phyloP scores from a whole-genome alignment of 2,888 invertebrate species.

The Tetragnatha montana region DNA sequence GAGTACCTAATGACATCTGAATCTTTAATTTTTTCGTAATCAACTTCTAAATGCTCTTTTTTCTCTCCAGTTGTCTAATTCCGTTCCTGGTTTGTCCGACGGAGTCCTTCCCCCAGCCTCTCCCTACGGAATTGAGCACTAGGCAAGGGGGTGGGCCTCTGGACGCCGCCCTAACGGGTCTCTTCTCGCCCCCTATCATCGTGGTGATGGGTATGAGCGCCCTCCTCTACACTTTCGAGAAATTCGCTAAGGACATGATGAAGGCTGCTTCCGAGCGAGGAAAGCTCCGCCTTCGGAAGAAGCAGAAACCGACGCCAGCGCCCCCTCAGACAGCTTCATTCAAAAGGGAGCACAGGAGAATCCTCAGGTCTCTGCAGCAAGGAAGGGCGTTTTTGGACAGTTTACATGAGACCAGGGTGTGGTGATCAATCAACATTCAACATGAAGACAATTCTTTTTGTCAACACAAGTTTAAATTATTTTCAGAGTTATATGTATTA shows the following conservation, averaged over 20 bases:
- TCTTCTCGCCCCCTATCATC: conserved; percentile 57
- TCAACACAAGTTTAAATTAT: no score
- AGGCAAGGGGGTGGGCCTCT: conserved; percentile 24
- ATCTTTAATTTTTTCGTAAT: no score
- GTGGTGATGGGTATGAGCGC: conserved; percentile 48
- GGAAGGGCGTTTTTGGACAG: not conserved
- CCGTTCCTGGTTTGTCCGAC: not conserved
- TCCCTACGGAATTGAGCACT: not conserved
- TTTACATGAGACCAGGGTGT: no score
- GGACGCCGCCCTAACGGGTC: conserved; percentile 47
- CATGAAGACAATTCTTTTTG: no score
- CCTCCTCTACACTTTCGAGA: conserved; percentile 53
- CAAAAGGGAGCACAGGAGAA: conserved; percentile 13
- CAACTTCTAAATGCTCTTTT: no score
- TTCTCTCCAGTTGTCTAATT: not conserved
- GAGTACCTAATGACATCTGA: no score
- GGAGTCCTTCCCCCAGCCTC: not conserved
- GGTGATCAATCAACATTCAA: no score
- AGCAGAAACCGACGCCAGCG: conserved; percentile 8
- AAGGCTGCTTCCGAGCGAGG: conserved; percentile 23
- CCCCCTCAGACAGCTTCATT: not conserved
- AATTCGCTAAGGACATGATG: conserved; percentile 60
- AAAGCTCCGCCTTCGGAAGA: conserved; percentile 2
- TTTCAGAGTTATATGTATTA: no score
- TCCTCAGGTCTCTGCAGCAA: conserved; percentile 8